These are phyloP conservation scores for Scaptodrosophila lebanonensis DNA, from an alignment of 1,140 invertebrate genomes.

Conservation along the genomic window DNA sequence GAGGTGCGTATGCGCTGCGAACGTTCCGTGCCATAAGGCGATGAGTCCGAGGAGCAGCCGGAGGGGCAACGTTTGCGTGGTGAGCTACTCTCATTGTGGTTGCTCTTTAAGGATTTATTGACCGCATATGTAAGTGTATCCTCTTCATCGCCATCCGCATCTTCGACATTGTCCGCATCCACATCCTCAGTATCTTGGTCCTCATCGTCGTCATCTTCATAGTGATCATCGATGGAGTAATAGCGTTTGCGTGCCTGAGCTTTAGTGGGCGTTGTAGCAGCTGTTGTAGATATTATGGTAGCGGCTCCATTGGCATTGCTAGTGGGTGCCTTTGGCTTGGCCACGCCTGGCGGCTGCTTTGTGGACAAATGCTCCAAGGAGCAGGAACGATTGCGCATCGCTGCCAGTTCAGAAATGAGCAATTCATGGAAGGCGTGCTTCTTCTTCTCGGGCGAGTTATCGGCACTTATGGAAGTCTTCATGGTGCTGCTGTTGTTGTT, in stretches of 20 bases:
- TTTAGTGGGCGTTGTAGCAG: slow-evolving; percentile 32
- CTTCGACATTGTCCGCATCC: slow-evolving; percentile 70
- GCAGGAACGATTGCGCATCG: slow-evolving; percentile 68
- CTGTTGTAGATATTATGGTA: slow-evolving; percentile 1
- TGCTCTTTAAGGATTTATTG: slow-evolving; percentile 51
- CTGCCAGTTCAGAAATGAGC: slow-evolving; percentile 75
- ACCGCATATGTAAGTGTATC: slow-evolving; percentile 55
- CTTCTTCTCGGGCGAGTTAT: slow-evolving; percentile 64
- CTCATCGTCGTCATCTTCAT: slow-evolving; percentile 2
- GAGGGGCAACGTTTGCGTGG: slow-evolving; percentile 69
- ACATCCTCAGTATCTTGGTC: slow-evolving; percentile 56
- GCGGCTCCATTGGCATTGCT: not conserved
- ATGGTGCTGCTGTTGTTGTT: slow-evolving; percentile 11
- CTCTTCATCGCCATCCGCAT: slow-evolving; percentile 65
- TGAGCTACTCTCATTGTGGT: slow-evolving; percentile 32
- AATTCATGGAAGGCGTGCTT: slow-evolving; percentile 76
- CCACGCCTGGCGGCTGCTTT: not conserved
- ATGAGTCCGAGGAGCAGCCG: slow-evolving; percentile 75
- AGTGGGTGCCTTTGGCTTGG: not conserved
- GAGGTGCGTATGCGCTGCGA: slow-evolving; percentile 72
- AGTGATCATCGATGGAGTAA: slow-evolving; percentile 64
- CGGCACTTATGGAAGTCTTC: slow-evolving; percentile 47
- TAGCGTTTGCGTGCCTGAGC: slow-evolving; percentile 47
- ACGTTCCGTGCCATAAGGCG: slow-evolving; percentile 75
- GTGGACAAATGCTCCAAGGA: slow-evolving; percentile 68